Evolutionary conservation across 1,140 invertebrate species (phyloP).

Genomic region (Gryon sp.): DNA sequence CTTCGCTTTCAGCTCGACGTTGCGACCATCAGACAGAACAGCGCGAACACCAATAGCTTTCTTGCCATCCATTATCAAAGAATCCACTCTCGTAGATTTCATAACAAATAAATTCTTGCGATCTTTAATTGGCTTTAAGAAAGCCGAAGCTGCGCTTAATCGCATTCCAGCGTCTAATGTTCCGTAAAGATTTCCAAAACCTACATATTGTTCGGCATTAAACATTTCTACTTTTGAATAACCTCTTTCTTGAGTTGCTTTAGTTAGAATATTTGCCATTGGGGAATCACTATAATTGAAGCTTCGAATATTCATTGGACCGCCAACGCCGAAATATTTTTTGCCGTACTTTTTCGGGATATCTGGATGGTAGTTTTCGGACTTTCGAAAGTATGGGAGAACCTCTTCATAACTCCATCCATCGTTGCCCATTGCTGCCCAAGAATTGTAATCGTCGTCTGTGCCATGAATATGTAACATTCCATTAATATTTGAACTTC

Average conservation of each 20-base stretch:
- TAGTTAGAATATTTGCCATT: constrained; percentile 71
- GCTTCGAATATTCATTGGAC: constrained; percentile 72
- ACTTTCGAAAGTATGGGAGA: constrained; percentile 81
- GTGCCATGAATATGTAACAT: constrained; percentile 90
- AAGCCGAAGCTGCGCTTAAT: constrained; percentile 83
- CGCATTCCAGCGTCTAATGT: constrained; percentile 81
- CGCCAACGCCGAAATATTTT: constrained; percentile 67
- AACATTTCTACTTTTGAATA: constrained; percentile 71
- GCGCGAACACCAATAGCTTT: constrained; percentile 74
- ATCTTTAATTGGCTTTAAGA: constrained; percentile 81
- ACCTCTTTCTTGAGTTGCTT: constrained; percentile 74
- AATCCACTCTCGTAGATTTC: constrained; percentile 82
- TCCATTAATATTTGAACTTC: constrained; percentile 88
- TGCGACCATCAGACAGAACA: constrained; percentile 75
- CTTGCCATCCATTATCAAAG: constrained; percentile 79
- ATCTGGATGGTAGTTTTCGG: constrained; percentile 70
- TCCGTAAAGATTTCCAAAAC: constrained; percentile 78
- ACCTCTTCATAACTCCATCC: constrained; percentile 82
- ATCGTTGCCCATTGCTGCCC: constrained; percentile 81
- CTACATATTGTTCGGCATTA: constrained; percentile 77
- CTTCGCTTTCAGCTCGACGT: constrained; percentile 75
- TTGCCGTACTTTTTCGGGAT: constrained; percentile 59
- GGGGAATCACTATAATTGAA: constrained; percentile 78
- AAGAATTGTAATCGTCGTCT: constrained; percentile 83
- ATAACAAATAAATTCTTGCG: constrained; percentile 85